Conservation (phyloP, 2,113 vertebrate genomes). For the Ceyx margarethae region DNA sequence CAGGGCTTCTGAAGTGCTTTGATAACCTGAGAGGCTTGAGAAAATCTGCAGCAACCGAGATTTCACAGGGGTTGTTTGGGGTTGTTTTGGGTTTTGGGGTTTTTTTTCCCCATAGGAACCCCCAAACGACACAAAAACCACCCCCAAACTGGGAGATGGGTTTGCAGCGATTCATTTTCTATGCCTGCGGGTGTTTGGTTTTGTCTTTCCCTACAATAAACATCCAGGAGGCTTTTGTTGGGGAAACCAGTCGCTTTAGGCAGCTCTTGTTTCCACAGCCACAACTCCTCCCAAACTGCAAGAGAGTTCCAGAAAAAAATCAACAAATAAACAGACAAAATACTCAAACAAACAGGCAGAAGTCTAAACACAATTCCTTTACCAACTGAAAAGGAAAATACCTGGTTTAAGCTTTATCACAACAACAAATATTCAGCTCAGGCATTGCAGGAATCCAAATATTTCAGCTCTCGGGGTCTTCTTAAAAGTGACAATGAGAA, state of each 20-base stretch:
- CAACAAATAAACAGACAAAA: background rate
- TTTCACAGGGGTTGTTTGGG: background rate
- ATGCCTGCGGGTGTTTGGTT: background rate
- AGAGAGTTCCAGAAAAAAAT: background rate
- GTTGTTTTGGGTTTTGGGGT: background rate
- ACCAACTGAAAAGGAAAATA: background rate
- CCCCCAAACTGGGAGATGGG: background rate
- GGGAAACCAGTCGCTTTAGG: background rate
- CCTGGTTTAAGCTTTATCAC: rapidly evolving
- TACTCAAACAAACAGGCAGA: background rate
- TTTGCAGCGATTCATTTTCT: background rate
- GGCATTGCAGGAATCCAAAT: background rate
- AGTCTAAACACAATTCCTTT: background rate
- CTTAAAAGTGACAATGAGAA: background rate
- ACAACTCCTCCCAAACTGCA: background rate
- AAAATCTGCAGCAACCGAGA: background rate
- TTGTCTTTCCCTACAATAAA: background rate
- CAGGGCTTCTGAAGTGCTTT: background rate
- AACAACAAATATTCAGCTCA: rapidly evolving
- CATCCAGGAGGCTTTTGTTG: background rate
- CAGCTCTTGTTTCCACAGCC: background rate
- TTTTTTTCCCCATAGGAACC: background rate
- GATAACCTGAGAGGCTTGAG: background rate
- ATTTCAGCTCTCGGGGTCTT: background rate
- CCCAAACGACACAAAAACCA: background rate